Conservation (phyloP, 2,797 vertebrate genomes). For the Serranus cabrilla region DNA sequence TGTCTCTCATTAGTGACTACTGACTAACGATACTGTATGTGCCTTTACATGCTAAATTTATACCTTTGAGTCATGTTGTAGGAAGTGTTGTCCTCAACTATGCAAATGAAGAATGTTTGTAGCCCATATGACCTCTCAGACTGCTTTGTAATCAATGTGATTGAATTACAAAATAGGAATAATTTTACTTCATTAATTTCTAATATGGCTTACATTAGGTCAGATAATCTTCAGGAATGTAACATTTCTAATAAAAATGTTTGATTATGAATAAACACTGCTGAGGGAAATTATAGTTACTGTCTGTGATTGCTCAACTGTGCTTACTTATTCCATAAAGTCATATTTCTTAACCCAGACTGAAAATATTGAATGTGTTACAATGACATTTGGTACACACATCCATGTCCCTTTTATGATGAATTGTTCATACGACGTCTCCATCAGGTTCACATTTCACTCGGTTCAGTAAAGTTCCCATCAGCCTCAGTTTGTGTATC, state of each 20-base stretch:
- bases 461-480: no score
- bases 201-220: conserved; percentile 61
- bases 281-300: not conserved
- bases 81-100: not conserved
- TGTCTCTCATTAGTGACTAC: conserved; percentile 8
- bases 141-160: conserved; percentile 40
- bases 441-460: no score
- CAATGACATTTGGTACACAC: no score
- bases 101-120: conserved; percentile 21
- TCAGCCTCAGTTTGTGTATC: no score
- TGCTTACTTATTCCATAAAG: no score
- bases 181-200: conserved; percentile 9
- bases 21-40: conserved; percentile 4
- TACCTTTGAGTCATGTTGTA: conserved; percentile 2
- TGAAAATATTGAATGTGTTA: no score
- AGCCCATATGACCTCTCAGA: not conserved
- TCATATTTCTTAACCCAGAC: no score
- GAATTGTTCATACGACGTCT: no score
- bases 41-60: conserved; percentile 15
- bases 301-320: no score
- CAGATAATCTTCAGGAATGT: conserved; percentile 39
- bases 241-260: conserved; percentile 34
- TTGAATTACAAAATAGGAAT: not conserved
- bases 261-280: conserved; percentile 27
- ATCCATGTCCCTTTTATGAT: no score